Evolutionary conservation across 2,113 vertebrate genomes (phyloP), one percentile per base, ranked within the genome.

Genomic region (Jaculus jaculus): DNA sequence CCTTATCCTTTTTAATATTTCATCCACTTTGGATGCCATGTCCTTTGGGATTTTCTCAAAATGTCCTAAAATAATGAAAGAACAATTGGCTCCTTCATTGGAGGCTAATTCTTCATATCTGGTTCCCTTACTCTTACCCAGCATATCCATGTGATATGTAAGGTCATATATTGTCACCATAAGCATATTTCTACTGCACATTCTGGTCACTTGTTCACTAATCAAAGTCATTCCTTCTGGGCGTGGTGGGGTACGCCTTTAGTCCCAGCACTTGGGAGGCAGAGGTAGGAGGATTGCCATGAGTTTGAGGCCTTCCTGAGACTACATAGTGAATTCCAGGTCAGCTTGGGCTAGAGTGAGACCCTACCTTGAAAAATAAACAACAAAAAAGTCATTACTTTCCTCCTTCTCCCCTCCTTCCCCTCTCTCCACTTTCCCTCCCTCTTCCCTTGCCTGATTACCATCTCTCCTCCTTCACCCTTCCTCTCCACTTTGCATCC

Each of bases 41-140:
- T 97, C 96, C 84, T 93, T 93, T 91, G 94, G 34, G 85, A 95
- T 94, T 97, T 98, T 94, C 96, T 78, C 94, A 96, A 97, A 97
- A 95, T 97, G 86, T 96, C 88, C 88, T 97, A 96, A 97, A 97
- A 94, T 97, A 97, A 96, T 95, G 94, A 96, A 95, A 97, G 93
- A 97, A 96, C 54, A 96, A 89, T 93, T 93, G 92, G 80, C 81
- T 30, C 77, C 96, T 98, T 97, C 90, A 94, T 92, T 84, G 89
- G 92, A 91, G 91, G 89, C 90, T 96, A 90, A 96, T 96, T 96
- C 93, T 97, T 97, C 91, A 96, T 95, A 94, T 97, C 91, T 96
- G 94, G 69, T 96, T 96, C 93, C 94, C 85, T 96, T 95, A 95
- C 95, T 94, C 96, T 96, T 54, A 47, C 28, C 84, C 92, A 96